Conservation (phyloP, 2,113 vertebrate genomes). For the Chionomys nivalis region DNA sequence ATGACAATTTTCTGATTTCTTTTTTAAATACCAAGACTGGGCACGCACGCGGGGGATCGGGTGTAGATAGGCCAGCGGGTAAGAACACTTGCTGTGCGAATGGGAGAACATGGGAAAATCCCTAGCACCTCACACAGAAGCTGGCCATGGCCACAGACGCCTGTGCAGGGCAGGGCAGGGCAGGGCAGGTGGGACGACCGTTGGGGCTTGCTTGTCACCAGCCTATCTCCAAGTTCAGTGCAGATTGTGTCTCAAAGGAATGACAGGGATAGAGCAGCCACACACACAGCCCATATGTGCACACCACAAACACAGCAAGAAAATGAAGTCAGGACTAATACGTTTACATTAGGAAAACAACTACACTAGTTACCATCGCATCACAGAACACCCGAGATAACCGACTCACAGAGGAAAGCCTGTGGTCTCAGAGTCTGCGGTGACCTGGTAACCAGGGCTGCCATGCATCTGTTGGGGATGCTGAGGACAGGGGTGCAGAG, state of each 20-base stretch:
- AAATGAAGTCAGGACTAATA: neutral
- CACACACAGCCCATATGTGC: neutral
- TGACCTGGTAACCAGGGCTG: neutral
- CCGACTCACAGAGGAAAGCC: neutral
- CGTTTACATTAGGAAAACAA: neutral
- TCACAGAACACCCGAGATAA: neutral
- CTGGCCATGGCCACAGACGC: neutral
- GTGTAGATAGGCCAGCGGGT: too few species aligned
- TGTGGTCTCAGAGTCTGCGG: neutral
- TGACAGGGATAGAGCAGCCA: neutral
- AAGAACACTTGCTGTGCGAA: neutral
- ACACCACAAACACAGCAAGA: neutral
- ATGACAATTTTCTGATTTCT: neutral
- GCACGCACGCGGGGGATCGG: rapidly evolving
- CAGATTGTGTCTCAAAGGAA: neutral
- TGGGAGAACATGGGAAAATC: neutral
- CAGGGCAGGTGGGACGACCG: neutral
- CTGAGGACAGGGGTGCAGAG: neutral
- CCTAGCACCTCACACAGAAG: neutral
- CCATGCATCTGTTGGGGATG: neutral
- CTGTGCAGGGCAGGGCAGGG: neutral
- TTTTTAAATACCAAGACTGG: neutral
- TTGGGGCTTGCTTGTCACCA: neutral
- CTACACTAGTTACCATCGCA: neutral
- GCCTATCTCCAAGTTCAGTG: neutral